These are phyloP conservation scores for Pangasius macronema DNA, from an alignment of 2,797 vertebrate genomes.

Conservation along the genomic window DNA sequence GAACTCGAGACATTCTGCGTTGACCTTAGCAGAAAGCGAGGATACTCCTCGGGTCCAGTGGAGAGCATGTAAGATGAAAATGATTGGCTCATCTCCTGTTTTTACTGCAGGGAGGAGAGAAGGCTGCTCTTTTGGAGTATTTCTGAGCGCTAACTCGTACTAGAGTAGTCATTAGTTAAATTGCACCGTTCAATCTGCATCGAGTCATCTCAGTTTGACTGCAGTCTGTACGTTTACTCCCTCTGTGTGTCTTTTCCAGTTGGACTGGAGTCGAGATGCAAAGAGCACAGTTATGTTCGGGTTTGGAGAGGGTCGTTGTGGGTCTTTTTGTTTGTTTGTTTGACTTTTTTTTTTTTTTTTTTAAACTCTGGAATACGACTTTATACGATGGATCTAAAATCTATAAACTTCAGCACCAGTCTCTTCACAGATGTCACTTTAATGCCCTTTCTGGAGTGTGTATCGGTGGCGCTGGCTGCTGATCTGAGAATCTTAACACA, in stretches of 20 bases:
- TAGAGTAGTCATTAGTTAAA: background rate
- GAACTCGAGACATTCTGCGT: background rate
- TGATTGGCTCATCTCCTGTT: background rate
- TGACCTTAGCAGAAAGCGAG: background rate
- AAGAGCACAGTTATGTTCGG: background rate
- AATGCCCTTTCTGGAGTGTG: constrained; percentile 37
- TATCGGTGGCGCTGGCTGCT: constrained; percentile 36
- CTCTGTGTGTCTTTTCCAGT: background rate
- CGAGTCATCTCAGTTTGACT: background rate
- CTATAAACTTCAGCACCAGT: constrained; percentile 2
- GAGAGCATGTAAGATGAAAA: background rate
- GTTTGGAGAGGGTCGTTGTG: background rate
- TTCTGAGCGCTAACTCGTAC: background rate
- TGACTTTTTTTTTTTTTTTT: background rate
- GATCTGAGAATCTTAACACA: constrained; percentile 45
- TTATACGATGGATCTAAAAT: background rate
- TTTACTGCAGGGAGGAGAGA: background rate
- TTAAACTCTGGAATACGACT: background rate
- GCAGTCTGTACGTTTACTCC: background rate
- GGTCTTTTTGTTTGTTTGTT: background rate
- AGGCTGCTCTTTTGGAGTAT: background rate
- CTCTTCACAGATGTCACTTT: constrained; percentile 36
- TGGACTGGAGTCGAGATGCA: background rate
- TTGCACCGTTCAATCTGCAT: background rate
- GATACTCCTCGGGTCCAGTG: background rate